phyloP scores from a whole-genome alignment of 2,888 invertebrate species.

The Cephus spinipes region DNA sequence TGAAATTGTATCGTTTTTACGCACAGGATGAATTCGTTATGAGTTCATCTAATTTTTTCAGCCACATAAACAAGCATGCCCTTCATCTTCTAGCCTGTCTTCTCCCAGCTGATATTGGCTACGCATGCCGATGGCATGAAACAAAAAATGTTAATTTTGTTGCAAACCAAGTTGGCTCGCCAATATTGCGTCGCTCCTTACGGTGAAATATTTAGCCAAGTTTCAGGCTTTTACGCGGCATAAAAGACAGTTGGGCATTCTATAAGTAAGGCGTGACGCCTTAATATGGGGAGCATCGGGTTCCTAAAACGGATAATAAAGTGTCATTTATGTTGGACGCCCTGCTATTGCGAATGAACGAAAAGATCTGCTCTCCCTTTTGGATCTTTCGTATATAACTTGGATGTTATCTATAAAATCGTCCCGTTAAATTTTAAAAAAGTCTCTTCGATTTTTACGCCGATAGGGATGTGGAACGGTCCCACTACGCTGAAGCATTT shows the following conservation, averaged over 20 bases:
- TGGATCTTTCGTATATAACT: background rate
- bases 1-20: conserved; percentile 11
- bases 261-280: conserved; percentile 17
- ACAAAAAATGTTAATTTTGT: conserved; percentile 55
- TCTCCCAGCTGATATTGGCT: conserved; percentile 38
- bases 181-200: conserved; percentile 30
- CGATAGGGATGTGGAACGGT: background rate
- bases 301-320: conserved; percentile 20
- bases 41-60: conserved; percentile 42
- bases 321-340: conserved; percentile 14
- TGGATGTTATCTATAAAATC: background rate
- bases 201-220: conserved; percentile 32
- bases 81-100: conserved; percentile 20
- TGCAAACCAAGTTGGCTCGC: conserved; percentile 34
- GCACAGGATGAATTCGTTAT: conserved; percentile 43
- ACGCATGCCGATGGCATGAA: conserved; percentile 45
- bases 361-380: background rate
- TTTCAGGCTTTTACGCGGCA: conserved; percentile 21
- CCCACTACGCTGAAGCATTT: background rate
- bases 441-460: background rate
- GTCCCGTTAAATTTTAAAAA: background rate
- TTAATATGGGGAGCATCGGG: conserved; percentile 14
- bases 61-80: conserved; percentile 35
- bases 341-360: background rate
- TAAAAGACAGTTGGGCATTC: conserved; percentile 22